These are phyloP conservation scores for Pimpla rufipes DNA, from an alignment of 2,888 invertebrate species.

Conservation along the genomic window DNA sequence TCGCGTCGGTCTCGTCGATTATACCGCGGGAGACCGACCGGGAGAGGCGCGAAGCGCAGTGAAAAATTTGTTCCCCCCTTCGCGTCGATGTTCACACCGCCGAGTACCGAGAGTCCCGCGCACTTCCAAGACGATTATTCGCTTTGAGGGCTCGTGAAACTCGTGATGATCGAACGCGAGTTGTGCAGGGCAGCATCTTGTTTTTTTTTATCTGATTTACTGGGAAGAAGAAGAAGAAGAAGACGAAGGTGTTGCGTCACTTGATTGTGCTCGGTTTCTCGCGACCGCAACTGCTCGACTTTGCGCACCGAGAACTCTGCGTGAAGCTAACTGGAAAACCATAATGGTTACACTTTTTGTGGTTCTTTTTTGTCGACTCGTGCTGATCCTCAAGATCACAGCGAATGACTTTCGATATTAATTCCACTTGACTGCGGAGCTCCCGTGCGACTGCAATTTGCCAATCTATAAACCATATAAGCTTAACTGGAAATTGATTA, in stretches of 20 bases:
- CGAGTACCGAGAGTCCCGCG: not conserved
- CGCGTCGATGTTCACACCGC: constrained; percentile 13
- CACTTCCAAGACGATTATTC: constrained; percentile 43
- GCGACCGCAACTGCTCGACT: constrained; percentile 46
- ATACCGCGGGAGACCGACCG: constrained; percentile 49
- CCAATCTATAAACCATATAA: constrained; percentile 18
- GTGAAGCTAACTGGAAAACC: constrained; percentile 40
- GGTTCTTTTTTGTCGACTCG: not conserved
- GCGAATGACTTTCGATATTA: not conserved
- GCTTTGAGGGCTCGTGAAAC: constrained; percentile 51
- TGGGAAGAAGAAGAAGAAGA: not conserved
- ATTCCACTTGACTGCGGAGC: not conserved
- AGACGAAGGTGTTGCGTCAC: constrained; percentile 6
- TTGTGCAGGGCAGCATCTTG: constrained; percentile 19
- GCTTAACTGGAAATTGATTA: constrained; percentile 9
- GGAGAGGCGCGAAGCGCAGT: constrained; percentile 26
- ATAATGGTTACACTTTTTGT: constrained; percentile 28
- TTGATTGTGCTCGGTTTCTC: constrained; percentile 24
- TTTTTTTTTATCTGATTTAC: constrained; percentile 7
- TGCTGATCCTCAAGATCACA: not conserved
- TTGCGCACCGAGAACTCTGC: constrained; percentile 16
- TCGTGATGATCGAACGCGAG: constrained; percentile 54
- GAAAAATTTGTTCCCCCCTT: not conserved
- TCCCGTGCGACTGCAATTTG: not conserved
- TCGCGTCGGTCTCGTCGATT: constrained; percentile 50